These are phyloP conservation scores for Tetanocera ferruginea DNA, from an alignment of 2,888 invertebrate species.

Conservation along the genomic window DNA sequence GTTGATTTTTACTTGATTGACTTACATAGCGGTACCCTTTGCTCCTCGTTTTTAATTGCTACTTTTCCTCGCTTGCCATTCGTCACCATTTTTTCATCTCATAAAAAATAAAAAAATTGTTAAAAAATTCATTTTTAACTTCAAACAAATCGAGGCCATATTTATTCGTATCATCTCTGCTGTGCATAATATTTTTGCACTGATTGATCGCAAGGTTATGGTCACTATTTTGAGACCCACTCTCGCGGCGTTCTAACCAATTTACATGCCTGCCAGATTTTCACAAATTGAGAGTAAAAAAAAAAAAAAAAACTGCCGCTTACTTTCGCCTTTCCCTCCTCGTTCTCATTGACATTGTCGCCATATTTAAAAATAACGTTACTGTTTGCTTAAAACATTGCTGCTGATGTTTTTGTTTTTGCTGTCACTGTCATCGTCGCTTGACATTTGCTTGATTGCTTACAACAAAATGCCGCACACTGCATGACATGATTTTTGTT, in stretches of 20 bases:
- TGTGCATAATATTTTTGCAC: neutral
- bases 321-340: too few species aligned
- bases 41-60: too few species aligned
- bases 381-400: neutral
- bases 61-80: too few species aligned
- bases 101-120: too few species aligned
- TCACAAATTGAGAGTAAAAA: too few species aligned
- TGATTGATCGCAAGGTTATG: constrained; percentile 27
- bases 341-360: neutral
- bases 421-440: neutral
- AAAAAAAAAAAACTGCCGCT: too few species aligned
- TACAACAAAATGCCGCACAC: neutral
- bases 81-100: too few species aligned
- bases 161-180: neutral
- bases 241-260: neutral
- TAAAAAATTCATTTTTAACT: too few species aligned
- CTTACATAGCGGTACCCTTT: too few species aligned
- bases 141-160: too few species aligned
- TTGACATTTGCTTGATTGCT: constrained; percentile 33
- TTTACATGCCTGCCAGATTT: neutral
- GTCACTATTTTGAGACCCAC: neutral
- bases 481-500: constrained; percentile 1
- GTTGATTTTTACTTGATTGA: too few species aligned
- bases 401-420: constrained; percentile 1
- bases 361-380: neutral